Percentiles rank a stretch among this genome's conserved stretches.
Conservation (phyloP, 2,113 vertebrate genomes). For the Orthonyx spaldingii region DNA sequence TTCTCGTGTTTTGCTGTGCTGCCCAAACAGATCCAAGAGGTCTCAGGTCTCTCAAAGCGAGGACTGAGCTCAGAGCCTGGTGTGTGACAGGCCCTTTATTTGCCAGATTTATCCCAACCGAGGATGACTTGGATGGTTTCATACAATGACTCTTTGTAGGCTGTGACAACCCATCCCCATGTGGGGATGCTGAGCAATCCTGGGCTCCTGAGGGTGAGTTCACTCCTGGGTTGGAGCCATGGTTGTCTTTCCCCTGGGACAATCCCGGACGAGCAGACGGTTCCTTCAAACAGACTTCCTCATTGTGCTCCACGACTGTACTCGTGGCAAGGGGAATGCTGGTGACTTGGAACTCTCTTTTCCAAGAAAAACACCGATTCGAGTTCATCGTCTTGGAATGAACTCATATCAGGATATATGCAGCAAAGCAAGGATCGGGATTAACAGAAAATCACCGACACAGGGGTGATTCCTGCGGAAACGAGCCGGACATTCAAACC, state of each 20-base stretch:
- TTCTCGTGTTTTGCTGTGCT: neutral
- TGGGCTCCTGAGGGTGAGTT: neutral
- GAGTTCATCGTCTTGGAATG: neutral
- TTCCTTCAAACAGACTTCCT: neutral
- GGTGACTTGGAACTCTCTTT: neutral
- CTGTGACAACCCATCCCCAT: neutral
- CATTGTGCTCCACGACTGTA: neutral
- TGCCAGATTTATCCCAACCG: neutral
- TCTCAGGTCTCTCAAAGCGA: neutral
- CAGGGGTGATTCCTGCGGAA: neutral
- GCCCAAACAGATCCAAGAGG: neutral
- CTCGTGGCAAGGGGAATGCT: neutral
- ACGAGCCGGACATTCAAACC: neutral
- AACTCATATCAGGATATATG: neutral
- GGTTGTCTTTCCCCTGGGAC: neutral
- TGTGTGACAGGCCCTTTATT: neutral
- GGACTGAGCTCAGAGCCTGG: neutral
- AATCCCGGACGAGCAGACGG: neutral
- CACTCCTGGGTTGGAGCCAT: neutral
- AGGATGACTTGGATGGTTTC: neutral
- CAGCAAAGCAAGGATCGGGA: neutral
- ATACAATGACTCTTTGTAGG: neutral
- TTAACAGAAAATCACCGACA: neutral
- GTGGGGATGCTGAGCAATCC: neutral
- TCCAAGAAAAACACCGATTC: constrained; percentile 45